phyloP scores from a whole-genome alignment of 2,113 vertebrate genomes.

The Sialia sialis region DNA sequence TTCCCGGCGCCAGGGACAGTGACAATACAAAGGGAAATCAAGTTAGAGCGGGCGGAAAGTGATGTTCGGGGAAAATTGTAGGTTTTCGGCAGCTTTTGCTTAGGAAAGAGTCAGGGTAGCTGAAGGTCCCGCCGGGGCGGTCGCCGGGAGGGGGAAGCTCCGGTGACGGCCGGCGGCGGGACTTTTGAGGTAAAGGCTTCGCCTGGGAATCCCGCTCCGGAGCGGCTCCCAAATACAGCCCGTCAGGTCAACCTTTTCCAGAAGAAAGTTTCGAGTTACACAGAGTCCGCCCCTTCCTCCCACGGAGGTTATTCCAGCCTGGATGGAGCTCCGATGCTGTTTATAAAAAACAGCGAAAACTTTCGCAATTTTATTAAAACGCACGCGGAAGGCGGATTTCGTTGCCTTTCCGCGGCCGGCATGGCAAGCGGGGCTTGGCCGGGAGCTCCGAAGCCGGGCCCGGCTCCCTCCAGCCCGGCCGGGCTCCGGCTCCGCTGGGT shows the following conservation, averaged over 20 bases:
- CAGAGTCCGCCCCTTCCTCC: background rate
- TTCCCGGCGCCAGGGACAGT: background rate
- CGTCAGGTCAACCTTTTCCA: background rate
- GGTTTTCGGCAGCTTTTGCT: background rate
- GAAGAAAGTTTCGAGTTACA: slow-evolving; percentile 65
- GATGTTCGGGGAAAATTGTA: background rate
- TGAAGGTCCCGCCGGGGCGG: background rate
- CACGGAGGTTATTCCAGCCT: slow-evolving; percentile 38
- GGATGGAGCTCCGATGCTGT: background rate
- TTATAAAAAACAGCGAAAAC: background rate
- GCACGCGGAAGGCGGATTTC: background rate
- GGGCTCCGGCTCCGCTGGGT: background rate
- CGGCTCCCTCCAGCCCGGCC: background rate
- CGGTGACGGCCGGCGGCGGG: background rate
- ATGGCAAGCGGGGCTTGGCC: accelerated
- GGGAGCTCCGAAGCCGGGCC: background rate
- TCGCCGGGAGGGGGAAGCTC: background rate
- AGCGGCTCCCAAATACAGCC: background rate
- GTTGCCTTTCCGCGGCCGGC: background rate
- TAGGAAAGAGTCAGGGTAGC: background rate
- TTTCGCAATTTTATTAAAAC: background rate
- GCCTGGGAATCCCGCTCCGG: background rate
- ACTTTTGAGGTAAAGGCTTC: background rate
- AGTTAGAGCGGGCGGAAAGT: background rate
- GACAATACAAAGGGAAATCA: background rate